Evolutionary conservation across 2,888 invertebrate species (phyloP).

Genomic region (Sesia bembeciformis): DNA sequence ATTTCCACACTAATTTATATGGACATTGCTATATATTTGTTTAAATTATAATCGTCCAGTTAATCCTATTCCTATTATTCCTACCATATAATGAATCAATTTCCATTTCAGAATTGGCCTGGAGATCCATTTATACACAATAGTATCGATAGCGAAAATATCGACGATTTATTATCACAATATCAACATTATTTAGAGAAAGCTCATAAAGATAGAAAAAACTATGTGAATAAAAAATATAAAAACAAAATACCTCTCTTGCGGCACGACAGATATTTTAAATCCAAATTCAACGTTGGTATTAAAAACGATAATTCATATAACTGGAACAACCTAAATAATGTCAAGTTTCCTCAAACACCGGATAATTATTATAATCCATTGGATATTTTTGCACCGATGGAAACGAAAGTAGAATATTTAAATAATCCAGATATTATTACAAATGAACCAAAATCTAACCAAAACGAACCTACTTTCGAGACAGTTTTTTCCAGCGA

Average conservation of each 20-base stretch:
- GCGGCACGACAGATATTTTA: constrained; percentile 43
- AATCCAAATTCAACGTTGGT: constrained; percentile 18
- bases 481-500: constrained; percentile 8
- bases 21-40: no score
- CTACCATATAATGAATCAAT: neutral
- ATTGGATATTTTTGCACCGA: constrained; percentile 38
- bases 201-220: constrained; percentile 48
- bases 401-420: constrained; percentile 25
- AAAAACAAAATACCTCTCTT: constrained; percentile 56
- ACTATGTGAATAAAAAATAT: constrained; percentile 39
- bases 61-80: no score
- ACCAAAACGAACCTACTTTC: constrained; percentile 14
- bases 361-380: constrained; percentile 21
- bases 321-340: constrained; percentile 19
- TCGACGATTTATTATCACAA: constrained; percentile 51
- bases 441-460: constrained; percentile 12
- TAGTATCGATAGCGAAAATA: constrained; percentile 45
- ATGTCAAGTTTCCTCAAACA: constrained; percentile 18
- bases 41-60: no score
- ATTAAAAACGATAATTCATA: constrained; percentile 24
- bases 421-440: constrained; percentile 2
- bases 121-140: constrained; percentile 28
- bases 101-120: constrained; percentile 34
- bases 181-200: constrained; percentile 58
- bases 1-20: no score